A percentile compares a stretch with the other conserved stretches of the same genome.
Evolutionary conservation across 2,113 vertebrate genomes (phyloP).

Genomic region (Oreocharis arfaki): DNA sequence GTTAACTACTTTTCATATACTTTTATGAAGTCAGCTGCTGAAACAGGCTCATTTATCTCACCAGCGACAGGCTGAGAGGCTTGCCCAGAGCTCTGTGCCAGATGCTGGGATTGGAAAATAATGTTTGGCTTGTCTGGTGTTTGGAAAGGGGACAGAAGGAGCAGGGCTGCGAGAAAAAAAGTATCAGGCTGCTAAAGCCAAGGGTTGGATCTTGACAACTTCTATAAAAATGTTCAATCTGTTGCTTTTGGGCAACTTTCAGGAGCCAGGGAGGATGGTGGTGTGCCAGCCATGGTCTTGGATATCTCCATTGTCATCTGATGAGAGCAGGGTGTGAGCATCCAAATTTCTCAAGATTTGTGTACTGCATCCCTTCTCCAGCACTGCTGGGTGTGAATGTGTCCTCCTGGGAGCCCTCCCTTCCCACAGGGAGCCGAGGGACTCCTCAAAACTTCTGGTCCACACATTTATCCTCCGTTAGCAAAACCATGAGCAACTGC

Average conservation of each 20-base stretch:
- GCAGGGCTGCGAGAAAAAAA: not conserved
- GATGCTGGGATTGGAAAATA: conserved; percentile 17
- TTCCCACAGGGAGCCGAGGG: not conserved
- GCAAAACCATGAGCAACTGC: not conserved
- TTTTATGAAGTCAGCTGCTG: conserved; percentile 33
- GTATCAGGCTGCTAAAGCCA: not conserved
- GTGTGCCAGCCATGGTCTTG: not conserved
- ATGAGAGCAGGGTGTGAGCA: not conserved
- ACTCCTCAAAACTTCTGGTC: not conserved
- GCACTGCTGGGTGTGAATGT: not conserved
- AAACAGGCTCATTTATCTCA: conserved; percentile 25
- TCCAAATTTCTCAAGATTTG: not conserved
- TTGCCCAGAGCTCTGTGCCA: conserved; percentile 3
- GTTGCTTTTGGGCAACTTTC: not conserved
- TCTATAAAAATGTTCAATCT: not conserved
- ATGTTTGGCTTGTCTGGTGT: conserved; percentile 33
- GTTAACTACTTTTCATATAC: conserved; percentile 32
- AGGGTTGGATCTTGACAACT: not conserved
- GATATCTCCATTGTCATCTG: not conserved
- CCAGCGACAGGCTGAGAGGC: not conserved
- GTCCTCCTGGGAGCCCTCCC: not conserved
- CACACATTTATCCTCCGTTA: not conserved
- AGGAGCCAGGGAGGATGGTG: not conserved
- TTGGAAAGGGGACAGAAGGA: conserved; percentile 51
- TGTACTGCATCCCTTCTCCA: not conserved